Evolutionary conservation across 2,888 invertebrate species (phyloP), one percentile per base, ranked within the genome.

Genomic region (Drosophila kanekoi): DNA sequence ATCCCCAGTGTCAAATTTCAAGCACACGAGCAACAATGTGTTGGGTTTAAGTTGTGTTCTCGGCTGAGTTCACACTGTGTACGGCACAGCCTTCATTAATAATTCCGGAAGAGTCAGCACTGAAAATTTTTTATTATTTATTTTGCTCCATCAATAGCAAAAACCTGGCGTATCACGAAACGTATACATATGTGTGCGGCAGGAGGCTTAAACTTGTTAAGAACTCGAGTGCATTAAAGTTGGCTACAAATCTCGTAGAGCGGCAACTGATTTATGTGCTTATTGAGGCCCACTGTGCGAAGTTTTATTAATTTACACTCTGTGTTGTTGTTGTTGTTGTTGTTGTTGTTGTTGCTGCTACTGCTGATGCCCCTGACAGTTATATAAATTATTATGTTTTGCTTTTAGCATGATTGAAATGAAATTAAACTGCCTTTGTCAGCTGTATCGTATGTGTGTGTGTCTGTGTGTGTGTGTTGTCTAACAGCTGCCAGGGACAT

Each of bases 351-450:
- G 11, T 44, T 57, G 23, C 14, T 41, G n/a, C 14, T 58, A 53
- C 11, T 56, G 58, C 54, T 57, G 47, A 52, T 62, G 58, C 66
- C 63, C 41, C 66, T 79, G 89, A 84, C 89, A 81, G 85, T 82
- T 87, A 72, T 77, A 81, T 81, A 89, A 89, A 86, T 87, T 89
- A 85, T 85, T 87, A 89, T 89, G 77, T 77, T 87, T 89, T 85
- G 86, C 89, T 86, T 86, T 86, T 86, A 86, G 82, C 85, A 79
- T 86, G 85, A 86, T 86, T 86, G 85, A 86, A 86, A 87, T 87
- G 77, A 86, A 86, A 89, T 86, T 86, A 86, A 84, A 86, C 85
- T 84, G 87, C 73, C 63, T 82, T 73, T 79, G 86, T 76, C 79
- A 82, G 75, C 63, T 69, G 47, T 64, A 51, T 57, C 56, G 57